Evolutionary conservation across 2,888 invertebrate genomes (phyloP), one percentile per base, ranked within the genome.

Genomic region (Coleophora deauratella): DNA sequence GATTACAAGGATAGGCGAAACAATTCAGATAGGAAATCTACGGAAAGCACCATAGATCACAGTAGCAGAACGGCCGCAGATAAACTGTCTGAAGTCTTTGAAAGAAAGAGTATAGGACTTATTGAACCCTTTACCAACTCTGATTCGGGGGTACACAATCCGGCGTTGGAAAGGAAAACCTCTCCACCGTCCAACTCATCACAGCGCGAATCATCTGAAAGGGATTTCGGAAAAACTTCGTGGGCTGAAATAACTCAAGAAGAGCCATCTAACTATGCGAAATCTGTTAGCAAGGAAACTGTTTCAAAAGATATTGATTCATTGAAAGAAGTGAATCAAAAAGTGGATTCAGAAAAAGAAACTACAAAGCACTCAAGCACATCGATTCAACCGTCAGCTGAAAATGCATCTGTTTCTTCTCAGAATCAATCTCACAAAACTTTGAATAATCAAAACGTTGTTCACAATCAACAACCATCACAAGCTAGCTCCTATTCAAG

Each of bases 241-340:
- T 87, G 87, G 87, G 86, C 87, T 28, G 87, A 87, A 46, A 72
- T 66, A 15, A 54, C 81, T 28, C 82, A 77, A 52, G 87, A 87
- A 38, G 84, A 84, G 41, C 52, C 68, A 42, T 58, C 41, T 40
- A 62, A 50, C 42, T 57, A 54, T 30, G 52, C 44, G 37, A 33
- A 55, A 33, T 42, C 57, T 10, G 74, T 70, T 59, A 72, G 66
- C 30, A 57, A 33, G 44, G 71, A 72, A 32, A 49, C 49, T 10
- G 51, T 41, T 30, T 31, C 42, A 27, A 71, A 63, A 48, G 70
- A 74, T 3, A 9, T 28, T 9, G 21, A 21, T 21, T 4, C 3
- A 21, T 31, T 41, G 21, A 71, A 63, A 48, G 70, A 74, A 3
- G 9, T 28, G 9, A 2, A 9, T 2, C 32, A 27, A 28, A 31